These are phyloP conservation scores for Trematomus loennbergii DNA, from an alignment of 2,113 vertebrate species.

Conservation along the genomic window DNA sequence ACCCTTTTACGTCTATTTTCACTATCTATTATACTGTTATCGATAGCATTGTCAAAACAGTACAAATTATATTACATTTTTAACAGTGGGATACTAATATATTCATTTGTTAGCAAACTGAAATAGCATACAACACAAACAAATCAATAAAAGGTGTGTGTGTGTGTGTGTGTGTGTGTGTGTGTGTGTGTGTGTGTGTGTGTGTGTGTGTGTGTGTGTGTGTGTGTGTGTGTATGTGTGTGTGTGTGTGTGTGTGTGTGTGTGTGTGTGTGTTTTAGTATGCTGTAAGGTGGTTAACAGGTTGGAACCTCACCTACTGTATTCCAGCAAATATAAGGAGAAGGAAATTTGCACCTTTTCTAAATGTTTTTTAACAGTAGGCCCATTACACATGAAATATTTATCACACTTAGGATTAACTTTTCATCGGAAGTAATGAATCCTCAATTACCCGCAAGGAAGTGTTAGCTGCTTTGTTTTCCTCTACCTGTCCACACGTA, in stretches of 20 bases:
- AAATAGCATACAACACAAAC: slow-evolving; percentile 43
- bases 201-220: slow-evolving; percentile 44
- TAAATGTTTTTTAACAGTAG: slow-evolving; percentile 42
- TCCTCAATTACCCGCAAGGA: slow-evolving; percentile 49
- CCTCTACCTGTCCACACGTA: slow-evolving; percentile 18
- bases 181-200: slow-evolving; percentile 40
- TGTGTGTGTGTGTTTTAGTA: slow-evolving; percentile 18
- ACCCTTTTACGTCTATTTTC: neutral
- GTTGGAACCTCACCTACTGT: slow-evolving; percentile 23
- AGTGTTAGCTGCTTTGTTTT: slow-evolving; percentile 6
- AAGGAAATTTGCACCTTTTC: slow-evolving; percentile 44
- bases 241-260: slow-evolving; percentile 43
- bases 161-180: slow-evolving; percentile 44
- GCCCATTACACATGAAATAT: slow-evolving; percentile 59
- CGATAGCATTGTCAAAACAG: neutral
- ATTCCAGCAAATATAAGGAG: slow-evolving; percentile 9
- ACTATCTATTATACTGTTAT: slow-evolving; percentile 4
- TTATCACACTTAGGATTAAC: slow-evolving; percentile 60
- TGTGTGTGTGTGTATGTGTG: slow-evolving; percentile 40
- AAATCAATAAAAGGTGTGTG: slow-evolving; percentile 37
- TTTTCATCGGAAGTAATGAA: slow-evolving; percentile 60
- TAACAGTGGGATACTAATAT: slow-evolving; percentile 35
- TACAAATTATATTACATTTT: neutral
- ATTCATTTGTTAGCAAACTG: slow-evolving; percentile 51
- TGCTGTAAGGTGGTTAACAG: slow-evolving; percentile 46